These are phyloP conservation scores for Scotopteryx bipunctaria DNA, from an alignment of 2,888 invertebrate species.

Conservation along the genomic window DNA sequence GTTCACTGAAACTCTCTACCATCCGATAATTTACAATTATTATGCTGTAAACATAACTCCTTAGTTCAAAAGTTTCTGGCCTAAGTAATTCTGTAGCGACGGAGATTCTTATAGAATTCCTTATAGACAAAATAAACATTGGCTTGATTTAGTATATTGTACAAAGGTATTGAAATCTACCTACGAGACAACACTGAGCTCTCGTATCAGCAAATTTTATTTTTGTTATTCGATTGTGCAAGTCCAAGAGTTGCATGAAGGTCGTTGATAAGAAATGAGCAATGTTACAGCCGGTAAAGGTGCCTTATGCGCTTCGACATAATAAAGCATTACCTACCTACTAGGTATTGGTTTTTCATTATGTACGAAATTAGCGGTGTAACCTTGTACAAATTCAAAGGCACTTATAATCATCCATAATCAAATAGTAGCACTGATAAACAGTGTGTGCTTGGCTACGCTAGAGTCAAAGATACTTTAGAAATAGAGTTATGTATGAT, in stretches of 20 bases:
- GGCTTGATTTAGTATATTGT: background rate
- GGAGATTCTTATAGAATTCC: background rate
- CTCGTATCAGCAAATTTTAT: conserved; percentile 42
- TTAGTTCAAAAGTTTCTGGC: background rate
- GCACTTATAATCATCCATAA: conserved; percentile 27
- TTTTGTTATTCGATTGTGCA: conserved; percentile 58
- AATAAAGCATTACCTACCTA: conserved; percentile 44
- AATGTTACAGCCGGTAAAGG: conserved; percentile 61
- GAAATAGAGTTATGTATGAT: conserved; percentile 13
- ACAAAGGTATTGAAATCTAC: conserved; percentile 13
- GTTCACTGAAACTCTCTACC: conserved; percentile 18
- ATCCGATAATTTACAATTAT: conserved; percentile 1
- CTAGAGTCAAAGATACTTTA: conserved; percentile 1
- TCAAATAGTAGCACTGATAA: conserved; percentile 26
- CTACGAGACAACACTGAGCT: conserved; percentile 22
- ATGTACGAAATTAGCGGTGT: conserved; percentile 15
- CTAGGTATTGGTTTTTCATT: conserved; percentile 31
- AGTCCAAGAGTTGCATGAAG: conserved; percentile 67
- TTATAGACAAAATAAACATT: background rate
- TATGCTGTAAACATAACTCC: background rate
- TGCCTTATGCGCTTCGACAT: conserved; percentile 51
- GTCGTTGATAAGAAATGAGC: conserved; percentile 78
- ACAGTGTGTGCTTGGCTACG: background rate
- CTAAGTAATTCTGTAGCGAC: background rate
- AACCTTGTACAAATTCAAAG: conserved; percentile 34